phyloP scores from a whole-genome alignment of 2,888 invertebrate genomes.

The Acanthopleura granulata region DNA sequence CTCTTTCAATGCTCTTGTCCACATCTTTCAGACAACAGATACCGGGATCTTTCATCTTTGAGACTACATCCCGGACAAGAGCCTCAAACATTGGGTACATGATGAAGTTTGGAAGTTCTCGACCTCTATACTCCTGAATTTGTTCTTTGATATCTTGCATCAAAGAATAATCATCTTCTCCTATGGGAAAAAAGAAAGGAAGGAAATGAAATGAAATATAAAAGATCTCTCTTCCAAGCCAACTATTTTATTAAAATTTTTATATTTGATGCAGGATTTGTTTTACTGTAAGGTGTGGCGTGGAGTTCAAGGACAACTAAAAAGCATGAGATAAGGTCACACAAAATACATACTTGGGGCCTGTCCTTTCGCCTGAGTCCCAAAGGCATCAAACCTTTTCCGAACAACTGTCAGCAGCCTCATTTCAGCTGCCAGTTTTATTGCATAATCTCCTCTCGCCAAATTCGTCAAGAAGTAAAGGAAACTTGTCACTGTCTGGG shows the following conservation, averaged over 20 bases:
- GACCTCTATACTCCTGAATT: background rate
- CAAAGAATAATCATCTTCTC: background rate
- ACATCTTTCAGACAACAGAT: background rate
- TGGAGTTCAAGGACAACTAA: too few relatives aligned
- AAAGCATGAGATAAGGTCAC: background rate
- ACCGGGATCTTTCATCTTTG: background rate
- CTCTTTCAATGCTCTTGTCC: background rate
- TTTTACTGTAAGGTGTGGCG: too few relatives aligned
- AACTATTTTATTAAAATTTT: background rate
- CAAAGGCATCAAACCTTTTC: background rate
- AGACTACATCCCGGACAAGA: background rate
- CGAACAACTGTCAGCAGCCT: background rate
- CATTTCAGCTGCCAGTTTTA: background rate
- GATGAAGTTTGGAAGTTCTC: background rate
- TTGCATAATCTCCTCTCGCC: background rate
- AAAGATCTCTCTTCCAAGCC: too few relatives aligned
- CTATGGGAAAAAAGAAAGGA: too few relatives aligned
- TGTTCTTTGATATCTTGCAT: background rate
- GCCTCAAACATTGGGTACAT: background rate
- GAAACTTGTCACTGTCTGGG: too few relatives aligned
- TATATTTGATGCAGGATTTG: background rate
- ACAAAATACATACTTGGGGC: background rate
- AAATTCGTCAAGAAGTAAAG: too few relatives aligned
- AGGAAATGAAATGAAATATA: too few relatives aligned
- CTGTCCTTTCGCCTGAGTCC: background rate